Conservation (phyloP, 2,113 vertebrate genomes). For the Sapayoa aenigma region DNA sequence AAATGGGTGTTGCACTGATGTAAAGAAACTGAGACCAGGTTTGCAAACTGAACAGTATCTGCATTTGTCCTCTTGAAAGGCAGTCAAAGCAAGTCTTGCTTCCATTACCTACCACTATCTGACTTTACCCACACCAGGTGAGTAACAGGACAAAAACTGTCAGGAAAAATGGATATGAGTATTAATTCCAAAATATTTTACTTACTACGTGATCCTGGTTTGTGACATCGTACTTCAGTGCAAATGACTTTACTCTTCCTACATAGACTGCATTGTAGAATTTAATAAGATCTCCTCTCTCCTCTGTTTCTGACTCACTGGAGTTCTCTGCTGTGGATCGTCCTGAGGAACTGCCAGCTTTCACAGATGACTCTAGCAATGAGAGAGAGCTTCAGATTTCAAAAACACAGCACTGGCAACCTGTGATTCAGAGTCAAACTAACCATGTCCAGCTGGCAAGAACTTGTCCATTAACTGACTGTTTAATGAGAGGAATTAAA, state of each 20-base stretch:
- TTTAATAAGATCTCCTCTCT: conserved; percentile 93
- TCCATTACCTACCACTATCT: background rate
- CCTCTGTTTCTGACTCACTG: conserved; percentile 54
- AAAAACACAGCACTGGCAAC: background rate
- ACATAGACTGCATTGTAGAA: conserved; percentile 93
- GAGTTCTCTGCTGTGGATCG: background rate
- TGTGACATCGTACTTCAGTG: conserved; percentile 81
- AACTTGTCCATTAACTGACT: background rate
- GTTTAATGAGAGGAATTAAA: background rate
- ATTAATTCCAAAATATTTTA: background rate
- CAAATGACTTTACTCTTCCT: conserved; percentile 88
- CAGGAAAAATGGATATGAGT: background rate
- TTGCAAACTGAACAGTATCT: background rate
- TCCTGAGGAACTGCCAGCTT: background rate
- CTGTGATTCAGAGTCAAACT: background rate
- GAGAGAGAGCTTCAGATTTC: background rate
- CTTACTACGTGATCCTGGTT: conserved; percentile 82
- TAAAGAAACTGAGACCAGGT: background rate
- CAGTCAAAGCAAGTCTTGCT: background rate
- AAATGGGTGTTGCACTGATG: accelerated
- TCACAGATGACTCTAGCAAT: background rate
- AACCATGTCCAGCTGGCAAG: background rate
- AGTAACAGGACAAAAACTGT: background rate
- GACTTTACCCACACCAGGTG: background rate
- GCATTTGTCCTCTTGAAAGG: background rate